phyloP scores from a whole-genome alignment of 2,888 invertebrate species.

The Netelia fuscicornis region DNA sequence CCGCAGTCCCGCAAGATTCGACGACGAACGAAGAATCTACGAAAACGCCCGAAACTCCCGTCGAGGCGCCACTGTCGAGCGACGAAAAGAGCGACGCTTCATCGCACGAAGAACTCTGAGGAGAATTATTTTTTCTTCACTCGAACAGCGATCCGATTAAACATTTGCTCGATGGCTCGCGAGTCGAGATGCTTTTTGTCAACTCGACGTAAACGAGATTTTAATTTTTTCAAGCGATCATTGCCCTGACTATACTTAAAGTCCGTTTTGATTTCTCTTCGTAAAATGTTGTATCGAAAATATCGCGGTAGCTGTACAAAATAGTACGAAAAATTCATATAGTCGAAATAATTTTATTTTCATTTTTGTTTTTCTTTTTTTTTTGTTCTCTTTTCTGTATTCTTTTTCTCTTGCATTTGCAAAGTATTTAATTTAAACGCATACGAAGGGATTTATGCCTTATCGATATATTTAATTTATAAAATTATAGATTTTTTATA shows the following conservation, averaged over 20 bases:
- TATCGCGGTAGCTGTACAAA: constrained; percentile 25
- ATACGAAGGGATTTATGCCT: constrained; percentile 37
- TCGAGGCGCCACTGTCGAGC: constrained; percentile 63
- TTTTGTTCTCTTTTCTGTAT: constrained; percentile 13
- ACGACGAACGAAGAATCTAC: constrained; percentile 69
- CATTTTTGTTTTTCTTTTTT: constrained; percentile 13
- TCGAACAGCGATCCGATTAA: constrained; percentile 5
- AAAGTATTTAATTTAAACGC: constrained; percentile 38
- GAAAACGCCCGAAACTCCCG: constrained; percentile 71
- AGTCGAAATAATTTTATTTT: constrained; percentile 36
- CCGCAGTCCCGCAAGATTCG: constrained; percentile 71
- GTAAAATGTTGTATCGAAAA: constrained; percentile 30
- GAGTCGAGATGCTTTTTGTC: neutral
- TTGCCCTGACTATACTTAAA: neutral
- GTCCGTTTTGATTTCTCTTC: neutral
- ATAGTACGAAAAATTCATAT: constrained; percentile 24
- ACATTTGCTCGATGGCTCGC: constrained; percentile 11
- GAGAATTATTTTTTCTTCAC: constrained; percentile 24
- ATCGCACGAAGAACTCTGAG: constrained; percentile 79
- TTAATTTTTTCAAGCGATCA: constrained; percentile 21
- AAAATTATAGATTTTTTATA: constrained; percentile 54
- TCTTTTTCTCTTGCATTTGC: constrained; percentile 25
- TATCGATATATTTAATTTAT: constrained; percentile 30
- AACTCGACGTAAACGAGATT: neutral
- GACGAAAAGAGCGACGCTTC: constrained; percentile 68